These are phyloP conservation scores for Bambusicola thoracicus DNA, from an alignment of 2,113 vertebrate species.

Conservation along the genomic window DNA sequence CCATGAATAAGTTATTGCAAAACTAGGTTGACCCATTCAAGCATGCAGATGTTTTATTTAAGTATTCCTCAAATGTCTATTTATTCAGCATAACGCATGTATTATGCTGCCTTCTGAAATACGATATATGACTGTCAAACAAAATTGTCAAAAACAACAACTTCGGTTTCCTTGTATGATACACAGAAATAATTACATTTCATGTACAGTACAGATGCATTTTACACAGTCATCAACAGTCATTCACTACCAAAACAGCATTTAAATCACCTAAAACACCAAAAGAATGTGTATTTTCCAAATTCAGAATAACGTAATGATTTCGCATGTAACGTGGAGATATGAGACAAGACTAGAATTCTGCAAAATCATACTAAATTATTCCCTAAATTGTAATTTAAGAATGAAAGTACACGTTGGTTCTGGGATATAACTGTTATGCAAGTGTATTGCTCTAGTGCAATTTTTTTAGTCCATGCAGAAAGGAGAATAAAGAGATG, in stretches of 20 bases:
- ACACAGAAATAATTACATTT: slow-evolving; percentile 89
- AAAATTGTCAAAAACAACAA: slow-evolving; percentile 84
- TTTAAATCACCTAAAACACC: slow-evolving; percentile 83
- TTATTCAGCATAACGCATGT: slow-evolving; percentile 81
- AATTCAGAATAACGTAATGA: slow-evolving; percentile 72
- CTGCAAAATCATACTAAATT: slow-evolving; percentile 66
- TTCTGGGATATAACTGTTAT: slow-evolving; percentile 58
- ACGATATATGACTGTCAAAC: slow-evolving; percentile 79
- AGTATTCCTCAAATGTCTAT: slow-evolving; percentile 82
- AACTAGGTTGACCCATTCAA: slow-evolving; percentile 77
- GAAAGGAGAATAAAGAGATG: slow-evolving; percentile 15
- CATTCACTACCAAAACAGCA: slow-evolving; percentile 84
- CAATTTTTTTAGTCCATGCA: slow-evolving; percentile 15
- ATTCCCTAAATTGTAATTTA: slow-evolving; percentile 55
- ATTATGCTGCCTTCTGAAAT: slow-evolving; percentile 83
- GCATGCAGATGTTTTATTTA: slow-evolving; percentile 89
- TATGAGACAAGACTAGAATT: slow-evolving; percentile 56
- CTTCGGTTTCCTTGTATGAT: slow-evolving; percentile 82
- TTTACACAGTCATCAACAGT: slow-evolving; percentile 85
- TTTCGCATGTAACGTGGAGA: slow-evolving; percentile 57
- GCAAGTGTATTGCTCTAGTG: slow-evolving; percentile 65
- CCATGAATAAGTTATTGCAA: slow-evolving; percentile 66
- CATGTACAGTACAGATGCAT: slow-evolving; percentile 90
- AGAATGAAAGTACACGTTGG: slow-evolving; percentile 62
- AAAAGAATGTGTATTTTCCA: slow-evolving; percentile 74